A percentile compares a stretch with the other conserved stretches of the same genome.
phyloP scores from a whole-genome alignment of 2,888 invertebrate species.

The Hecatera dysodea region DNA sequence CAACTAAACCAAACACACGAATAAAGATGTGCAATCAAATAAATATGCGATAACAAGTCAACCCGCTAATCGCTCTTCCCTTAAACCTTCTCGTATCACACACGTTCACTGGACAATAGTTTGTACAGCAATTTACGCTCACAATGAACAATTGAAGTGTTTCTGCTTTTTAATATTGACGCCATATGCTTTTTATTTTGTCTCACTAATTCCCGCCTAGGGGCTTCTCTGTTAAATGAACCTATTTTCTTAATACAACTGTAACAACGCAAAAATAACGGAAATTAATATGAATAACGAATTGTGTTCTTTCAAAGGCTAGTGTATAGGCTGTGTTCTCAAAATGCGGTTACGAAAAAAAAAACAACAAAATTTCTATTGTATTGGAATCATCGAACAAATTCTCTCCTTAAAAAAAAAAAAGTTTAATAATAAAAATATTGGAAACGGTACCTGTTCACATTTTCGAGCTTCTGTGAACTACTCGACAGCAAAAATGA shows the following conservation, averaged over 20 bases:
- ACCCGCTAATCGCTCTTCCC: constrained; percentile 3
- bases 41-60: neutral
- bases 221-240: constrained; percentile 66
- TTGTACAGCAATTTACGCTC: constrained; percentile 78
- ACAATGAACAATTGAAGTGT: constrained; percentile 80
- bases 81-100: constrained; percentile 1
- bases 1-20: too few relatives aligned
- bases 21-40: too few relatives aligned
- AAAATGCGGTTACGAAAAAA: neutral
- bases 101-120: constrained; percentile 73
- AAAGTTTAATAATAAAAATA: neutral
- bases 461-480: too few relatives aligned
- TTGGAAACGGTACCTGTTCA: neutral
- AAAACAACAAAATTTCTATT: neutral
- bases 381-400: neutral
- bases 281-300: neutral
- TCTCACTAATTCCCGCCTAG: constrained; percentile 76
- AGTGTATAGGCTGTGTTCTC: neutral
- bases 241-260: constrained; percentile 49
- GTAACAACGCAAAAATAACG: constrained; percentile 21
- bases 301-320: constrained; percentile 8
- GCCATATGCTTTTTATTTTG: constrained; percentile 82
- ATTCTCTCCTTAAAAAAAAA: neutral
- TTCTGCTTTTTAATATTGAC: constrained; percentile 73
- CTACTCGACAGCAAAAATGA: too few relatives aligned